Conservation (phyloP, 92 coral and sea anemone genomes). For the Phenganax subtilis region DNA sequence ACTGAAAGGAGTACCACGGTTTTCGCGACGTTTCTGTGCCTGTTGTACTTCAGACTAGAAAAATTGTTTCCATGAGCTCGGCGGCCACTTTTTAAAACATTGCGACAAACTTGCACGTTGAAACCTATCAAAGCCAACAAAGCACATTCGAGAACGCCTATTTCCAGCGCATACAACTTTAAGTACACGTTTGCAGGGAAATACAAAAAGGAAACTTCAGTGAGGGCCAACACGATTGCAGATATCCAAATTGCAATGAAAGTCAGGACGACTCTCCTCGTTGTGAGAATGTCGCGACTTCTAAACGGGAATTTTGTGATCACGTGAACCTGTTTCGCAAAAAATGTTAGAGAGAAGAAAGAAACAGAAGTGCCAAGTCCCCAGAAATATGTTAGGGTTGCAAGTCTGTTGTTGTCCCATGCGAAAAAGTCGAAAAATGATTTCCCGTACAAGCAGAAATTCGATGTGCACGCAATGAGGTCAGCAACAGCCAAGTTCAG, state of each 20-base stretch:
- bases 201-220: neutral
- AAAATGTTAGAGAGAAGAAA: constrained; percentile 5
- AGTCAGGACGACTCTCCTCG: constrained; percentile 53
- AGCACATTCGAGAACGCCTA: constrained; percentile 5
- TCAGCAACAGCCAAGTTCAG: constrained; percentile 30
- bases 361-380: neutral
- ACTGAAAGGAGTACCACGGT: constrained; percentile 9
- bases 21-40: constrained; percentile 23
- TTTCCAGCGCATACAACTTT: neutral
- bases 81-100: constrained; percentile 11
- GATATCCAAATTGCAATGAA: constrained; percentile 65
- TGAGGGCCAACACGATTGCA: constrained; percentile 48
- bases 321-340: constrained; percentile 22
- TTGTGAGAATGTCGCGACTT: constrained; percentile 14
- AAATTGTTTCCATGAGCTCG: neutral
- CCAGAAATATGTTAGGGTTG: neutral
- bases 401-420: neutral
- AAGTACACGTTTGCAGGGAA: neutral
- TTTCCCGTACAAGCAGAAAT: neutral
- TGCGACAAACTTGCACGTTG: neutral
- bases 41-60: neutral
- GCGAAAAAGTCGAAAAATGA: neutral
- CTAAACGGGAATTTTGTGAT: constrained; percentile 30
- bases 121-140: constrained; percentile 1
- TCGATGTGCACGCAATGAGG: neutral